Conservation (phyloP, 2,113 vertebrate species). For the Xenopus borealis region DNA sequence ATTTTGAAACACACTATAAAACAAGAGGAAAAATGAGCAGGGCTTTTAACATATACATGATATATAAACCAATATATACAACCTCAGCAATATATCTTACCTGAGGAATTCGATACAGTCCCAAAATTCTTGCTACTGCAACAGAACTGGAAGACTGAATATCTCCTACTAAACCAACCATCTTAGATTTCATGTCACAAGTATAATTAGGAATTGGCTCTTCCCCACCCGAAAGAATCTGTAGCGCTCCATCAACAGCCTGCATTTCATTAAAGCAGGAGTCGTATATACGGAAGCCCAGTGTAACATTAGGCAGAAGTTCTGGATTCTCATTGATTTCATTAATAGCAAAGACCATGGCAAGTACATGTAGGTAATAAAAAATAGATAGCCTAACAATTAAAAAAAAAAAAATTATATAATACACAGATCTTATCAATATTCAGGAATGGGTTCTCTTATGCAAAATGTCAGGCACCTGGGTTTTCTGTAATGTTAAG, state of each 20-base stretch:
- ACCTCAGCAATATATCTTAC: background rate
- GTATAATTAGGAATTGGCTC: constrained; percentile 7
- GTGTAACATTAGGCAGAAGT: constrained; percentile 19
- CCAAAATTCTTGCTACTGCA: constrained; percentile 19
- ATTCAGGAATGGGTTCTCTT: too few species aligned
- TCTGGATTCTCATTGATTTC: constrained; percentile 24
- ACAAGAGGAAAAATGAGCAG: too few species aligned
- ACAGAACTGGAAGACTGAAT: constrained; percentile 9
- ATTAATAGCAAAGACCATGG: constrained; percentile 25
- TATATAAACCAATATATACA: too few species aligned
- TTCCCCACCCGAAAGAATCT: constrained; percentile 11
- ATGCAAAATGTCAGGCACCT: too few species aligned
- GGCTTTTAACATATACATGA: too few species aligned
- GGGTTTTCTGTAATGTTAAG: too few species aligned
- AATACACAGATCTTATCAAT: too few species aligned
- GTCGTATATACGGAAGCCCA: constrained; percentile 17
- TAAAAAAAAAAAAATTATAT: too few species aligned
- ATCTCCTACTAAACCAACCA: constrained; percentile 2
- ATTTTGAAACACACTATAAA: too few species aligned
- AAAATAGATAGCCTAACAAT: background rate
- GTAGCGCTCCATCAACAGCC: background rate
- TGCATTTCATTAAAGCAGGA: constrained; percentile 7
- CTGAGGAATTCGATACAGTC: constrained; percentile 25
- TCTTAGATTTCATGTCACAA: background rate
- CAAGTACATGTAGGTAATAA: background rate